These are phyloP conservation scores for Malurus splendens DNA, from an alignment of 2,797 vertebrate genomes.

Conservation along the genomic window DNA sequence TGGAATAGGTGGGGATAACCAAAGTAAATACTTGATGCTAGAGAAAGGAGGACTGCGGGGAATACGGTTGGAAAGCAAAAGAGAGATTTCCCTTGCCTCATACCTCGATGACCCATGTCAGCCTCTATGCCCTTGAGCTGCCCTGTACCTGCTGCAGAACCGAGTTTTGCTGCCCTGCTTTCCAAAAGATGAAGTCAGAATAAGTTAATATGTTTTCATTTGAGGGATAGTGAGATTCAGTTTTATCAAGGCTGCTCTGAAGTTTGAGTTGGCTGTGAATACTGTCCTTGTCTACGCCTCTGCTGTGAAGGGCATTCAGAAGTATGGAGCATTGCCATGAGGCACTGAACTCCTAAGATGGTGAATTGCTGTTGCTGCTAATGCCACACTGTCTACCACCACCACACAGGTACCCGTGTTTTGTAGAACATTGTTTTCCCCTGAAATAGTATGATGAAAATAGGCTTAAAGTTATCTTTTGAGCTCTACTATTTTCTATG, in stretches of 20 bases:
- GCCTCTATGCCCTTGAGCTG: neutral
- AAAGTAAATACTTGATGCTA: neutral
- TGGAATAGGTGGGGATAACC: rapidly evolving
- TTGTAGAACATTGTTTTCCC: neutral
- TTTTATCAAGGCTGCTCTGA: slow-evolving; percentile 13
- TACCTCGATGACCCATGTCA: neutral
- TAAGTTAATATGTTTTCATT: slow-evolving; percentile 21
- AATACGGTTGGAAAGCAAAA: neutral
- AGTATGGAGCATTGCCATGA: neutral
- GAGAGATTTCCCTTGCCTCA: neutral
- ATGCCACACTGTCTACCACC: neutral
- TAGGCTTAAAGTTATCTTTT: neutral
- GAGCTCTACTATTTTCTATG: neutral
- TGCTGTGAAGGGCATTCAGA: neutral
- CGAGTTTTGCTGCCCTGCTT: neutral
- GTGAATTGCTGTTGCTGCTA: neutral
- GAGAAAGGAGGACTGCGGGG: neutral
- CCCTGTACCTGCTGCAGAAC: neutral
- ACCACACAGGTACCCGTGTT: neutral
- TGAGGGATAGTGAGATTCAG: neutral
- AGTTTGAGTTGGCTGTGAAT: slow-evolving; percentile 17
- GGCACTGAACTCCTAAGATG: neutral
- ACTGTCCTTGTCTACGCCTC: rapidly evolving
- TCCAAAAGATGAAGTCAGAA: neutral
- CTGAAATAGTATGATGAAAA: neutral